These are phyloP conservation scores for Dorcus parallelipipedus DNA, from an alignment of 2,888 invertebrate species.

Conservation along the genomic window DNA sequence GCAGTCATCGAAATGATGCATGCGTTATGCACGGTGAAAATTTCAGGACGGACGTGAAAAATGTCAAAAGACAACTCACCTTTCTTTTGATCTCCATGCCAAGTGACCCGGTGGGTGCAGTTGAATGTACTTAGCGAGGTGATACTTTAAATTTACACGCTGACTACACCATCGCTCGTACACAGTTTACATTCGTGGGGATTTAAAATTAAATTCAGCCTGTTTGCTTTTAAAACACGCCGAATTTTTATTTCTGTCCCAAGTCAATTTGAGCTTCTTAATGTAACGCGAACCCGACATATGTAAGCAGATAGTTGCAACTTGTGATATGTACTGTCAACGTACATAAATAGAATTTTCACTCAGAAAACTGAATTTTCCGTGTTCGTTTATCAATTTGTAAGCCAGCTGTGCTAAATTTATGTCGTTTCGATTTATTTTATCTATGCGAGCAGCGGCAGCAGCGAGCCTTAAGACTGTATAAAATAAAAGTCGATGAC, in stretches of 20 bases:
- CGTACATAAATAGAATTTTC: no score
- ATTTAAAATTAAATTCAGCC: not conserved
- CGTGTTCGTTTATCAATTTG: no score
- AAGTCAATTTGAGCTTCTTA: no score
- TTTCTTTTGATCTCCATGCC: constrained; percentile 22
- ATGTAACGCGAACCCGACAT: no score
- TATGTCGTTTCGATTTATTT: not conserved
- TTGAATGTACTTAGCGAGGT: constrained; percentile 18
- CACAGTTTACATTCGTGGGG: not conserved
- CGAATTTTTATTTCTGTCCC: no score
- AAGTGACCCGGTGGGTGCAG: constrained; percentile 19
- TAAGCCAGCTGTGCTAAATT: no score
- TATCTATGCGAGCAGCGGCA: not conserved
- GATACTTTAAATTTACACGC: constrained; percentile 13
- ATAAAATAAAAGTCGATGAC: constrained; percentile 1
- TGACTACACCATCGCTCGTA: not conserved
- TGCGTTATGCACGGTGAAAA: not conserved
- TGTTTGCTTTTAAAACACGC: not conserved
- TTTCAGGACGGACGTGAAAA: constrained; percentile 18
- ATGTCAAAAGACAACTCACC: constrained; percentile 17
- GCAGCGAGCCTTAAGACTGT: not conserved
- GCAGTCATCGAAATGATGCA: no score
- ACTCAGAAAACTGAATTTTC: no score
- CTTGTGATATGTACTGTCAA: no score
- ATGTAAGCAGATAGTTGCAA: no score